These are phyloP conservation scores for Cyanocitta stelleri DNA, from an alignment of 2,113 vertebrate species.

Conservation along the genomic window DNA sequence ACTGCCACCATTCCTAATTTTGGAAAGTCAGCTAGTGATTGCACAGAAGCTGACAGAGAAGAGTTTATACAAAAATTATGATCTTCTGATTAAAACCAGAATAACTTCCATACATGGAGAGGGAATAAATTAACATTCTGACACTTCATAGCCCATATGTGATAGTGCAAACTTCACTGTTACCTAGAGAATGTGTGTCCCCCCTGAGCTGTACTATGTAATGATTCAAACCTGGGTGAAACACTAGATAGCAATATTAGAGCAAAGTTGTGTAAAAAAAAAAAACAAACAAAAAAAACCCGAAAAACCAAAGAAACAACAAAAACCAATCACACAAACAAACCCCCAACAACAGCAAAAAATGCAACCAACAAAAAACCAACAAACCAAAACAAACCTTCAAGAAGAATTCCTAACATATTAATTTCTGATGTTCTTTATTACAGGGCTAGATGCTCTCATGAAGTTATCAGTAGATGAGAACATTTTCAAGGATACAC, in stretches of 20 bases:
- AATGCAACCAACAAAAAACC: neutral
- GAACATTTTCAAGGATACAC: neutral
- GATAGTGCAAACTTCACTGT: neutral
- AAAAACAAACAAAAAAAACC: too few relatives aligned
- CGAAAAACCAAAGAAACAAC: neutral
- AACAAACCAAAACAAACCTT: neutral
- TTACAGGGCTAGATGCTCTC: neutral
- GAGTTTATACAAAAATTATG: neutral
- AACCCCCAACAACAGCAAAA: neutral
- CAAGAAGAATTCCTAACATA: neutral
- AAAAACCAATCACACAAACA: neutral
- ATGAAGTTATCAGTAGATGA: neutral
- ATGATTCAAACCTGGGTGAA: neutral
- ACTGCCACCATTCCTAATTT: neutral
- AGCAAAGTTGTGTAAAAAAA: neutral
- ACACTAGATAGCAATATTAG: neutral
- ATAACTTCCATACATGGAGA: neutral
- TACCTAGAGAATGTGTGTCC: neutral
- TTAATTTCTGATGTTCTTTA: neutral
- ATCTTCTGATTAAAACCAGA: neutral
- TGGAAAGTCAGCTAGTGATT: neutral
- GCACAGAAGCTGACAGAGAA: neutral
- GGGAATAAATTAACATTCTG: neutral
- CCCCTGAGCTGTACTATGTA: neutral
- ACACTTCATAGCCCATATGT: neutral